These are phyloP conservation scores for Hydractinia echinata DNA, from an alignment of 30 jellyfish, hydroid and myxozoan species.

Conservation along the genomic window DNA sequence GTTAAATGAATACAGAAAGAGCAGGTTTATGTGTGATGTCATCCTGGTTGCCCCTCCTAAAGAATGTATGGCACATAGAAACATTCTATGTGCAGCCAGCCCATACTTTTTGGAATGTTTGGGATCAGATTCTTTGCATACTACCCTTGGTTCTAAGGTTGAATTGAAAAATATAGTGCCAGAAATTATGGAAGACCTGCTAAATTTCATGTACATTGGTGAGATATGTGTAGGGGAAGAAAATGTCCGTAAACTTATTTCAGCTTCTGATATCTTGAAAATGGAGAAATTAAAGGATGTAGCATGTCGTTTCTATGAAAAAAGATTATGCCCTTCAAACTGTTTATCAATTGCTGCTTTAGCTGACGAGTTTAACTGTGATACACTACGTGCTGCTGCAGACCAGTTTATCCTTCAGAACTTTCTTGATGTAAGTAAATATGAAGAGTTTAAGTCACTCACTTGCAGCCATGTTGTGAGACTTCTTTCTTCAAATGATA, in stretches of 20 bases:
- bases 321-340: slow-evolving; percentile 77
- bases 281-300: slow-evolving; percentile 81
- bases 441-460: slow-evolving; percentile 70
- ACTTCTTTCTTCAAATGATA: slow-evolving; percentile 49
- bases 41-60: slow-evolving; percentile 59
- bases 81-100: slow-evolving; percentile 90
- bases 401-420: slow-evolving; percentile 59
- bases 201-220: slow-evolving; percentile 83
- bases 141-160: slow-evolving; percentile 60
- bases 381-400: slow-evolving; percentile 71
- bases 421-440: slow-evolving; percentile 81
- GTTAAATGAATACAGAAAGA: slow-evolving; percentile 61
- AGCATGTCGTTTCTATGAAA: slow-evolving; percentile 89
- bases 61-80: slow-evolving; percentile 88
- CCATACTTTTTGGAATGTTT: slow-evolving; percentile 67
- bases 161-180: slow-evolving; percentile 26
- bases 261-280: slow-evolving; percentile 78
- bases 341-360: slow-evolving; percentile 90
- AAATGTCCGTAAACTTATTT: slow-evolving; percentile 69
- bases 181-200: slow-evolving; percentile 74
- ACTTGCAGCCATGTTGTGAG: slow-evolving; percentile 58
- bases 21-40: slow-evolving; percentile 77
- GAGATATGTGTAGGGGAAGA: slow-evolving; percentile 87
- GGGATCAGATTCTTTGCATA: slow-evolving; percentile 35
- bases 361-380: slow-evolving; percentile 90